These are phyloP conservation scores for Dryas iulia DNA, from an alignment of 1,140 invertebrate species.

Conservation along the genomic window DNA sequence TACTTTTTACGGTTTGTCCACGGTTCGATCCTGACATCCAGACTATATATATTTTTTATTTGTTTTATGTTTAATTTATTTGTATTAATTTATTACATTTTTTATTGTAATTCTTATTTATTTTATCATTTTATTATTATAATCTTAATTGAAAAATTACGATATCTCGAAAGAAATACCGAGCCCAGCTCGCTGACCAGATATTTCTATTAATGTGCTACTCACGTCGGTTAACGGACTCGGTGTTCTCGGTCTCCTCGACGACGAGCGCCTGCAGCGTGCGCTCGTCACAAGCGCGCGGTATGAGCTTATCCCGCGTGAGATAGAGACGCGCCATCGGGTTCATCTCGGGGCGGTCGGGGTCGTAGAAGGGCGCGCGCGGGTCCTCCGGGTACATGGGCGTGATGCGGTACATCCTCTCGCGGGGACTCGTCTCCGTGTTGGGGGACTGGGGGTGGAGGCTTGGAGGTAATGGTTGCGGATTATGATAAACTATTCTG, in stretches of 20 bases:
- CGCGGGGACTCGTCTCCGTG: slow-evolving; percentile 90
- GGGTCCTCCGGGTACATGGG: slow-evolving; percentile 92
- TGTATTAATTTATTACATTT: too few relatives aligned
- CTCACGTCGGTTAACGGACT: slow-evolving; percentile 87
- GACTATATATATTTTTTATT: too few relatives aligned
- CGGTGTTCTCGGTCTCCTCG: slow-evolving; percentile 87
- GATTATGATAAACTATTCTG: too few relatives aligned
- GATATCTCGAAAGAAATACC: too few relatives aligned
- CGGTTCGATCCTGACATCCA: too few relatives aligned
- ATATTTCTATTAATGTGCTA: slow-evolving; percentile 8
- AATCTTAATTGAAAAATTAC: too few relatives aligned
- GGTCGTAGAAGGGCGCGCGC: slow-evolving; percentile 95
- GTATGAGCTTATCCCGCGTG: slow-evolving; percentile 86
- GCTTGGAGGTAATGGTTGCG: background rate
- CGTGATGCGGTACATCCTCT: slow-evolving; percentile 94
- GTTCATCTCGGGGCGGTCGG: slow-evolving; percentile 85
- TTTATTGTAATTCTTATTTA: too few relatives aligned
- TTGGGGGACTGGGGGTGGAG: slow-evolving; percentile 87
- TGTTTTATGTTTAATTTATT: too few relatives aligned
- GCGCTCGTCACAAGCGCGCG: slow-evolving; percentile 86
- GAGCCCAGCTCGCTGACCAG: background rate
- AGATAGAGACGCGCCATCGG: slow-evolving; percentile 90
- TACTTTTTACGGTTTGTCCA: too few relatives aligned
- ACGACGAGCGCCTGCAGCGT: slow-evolving; percentile 81
- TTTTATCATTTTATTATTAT: too few relatives aligned